These are phyloP conservation scores for Rhopalosiphum maidis DNA, from an alignment of 1,140 invertebrate species.

Conservation along the genomic window DNA sequence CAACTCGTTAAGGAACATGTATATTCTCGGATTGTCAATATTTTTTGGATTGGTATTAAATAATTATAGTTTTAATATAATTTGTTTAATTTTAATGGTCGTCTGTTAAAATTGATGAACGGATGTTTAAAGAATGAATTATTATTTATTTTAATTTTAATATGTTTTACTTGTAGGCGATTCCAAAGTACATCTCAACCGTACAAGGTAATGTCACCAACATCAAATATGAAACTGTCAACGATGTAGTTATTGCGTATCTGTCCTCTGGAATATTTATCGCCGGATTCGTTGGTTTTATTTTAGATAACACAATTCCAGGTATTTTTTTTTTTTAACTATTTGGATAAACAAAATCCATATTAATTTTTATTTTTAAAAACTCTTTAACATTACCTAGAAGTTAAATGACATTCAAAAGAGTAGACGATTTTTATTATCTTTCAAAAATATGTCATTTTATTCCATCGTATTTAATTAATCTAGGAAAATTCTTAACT, in stretches of 20 bases:
- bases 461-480: too few species aligned
- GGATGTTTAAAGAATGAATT: background rate
- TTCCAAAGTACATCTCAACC: background rate
- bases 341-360: too few species aligned
- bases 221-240: background rate
- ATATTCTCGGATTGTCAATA: constrained; percentile 48
- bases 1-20: constrained; percentile 48
- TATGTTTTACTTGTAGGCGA: background rate
- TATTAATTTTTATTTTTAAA: too few species aligned
- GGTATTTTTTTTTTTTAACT: background rate
- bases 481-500: too few species aligned
- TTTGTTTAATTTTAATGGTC: background rate
- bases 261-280: constrained; percentile 43
- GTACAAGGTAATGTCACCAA: background rate
- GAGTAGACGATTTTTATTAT: too few species aligned
- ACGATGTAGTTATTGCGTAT: background rate
- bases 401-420: too few species aligned
- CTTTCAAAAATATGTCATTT: too few species aligned
- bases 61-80: background rate
- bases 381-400: too few species aligned
- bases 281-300: constrained; percentile 18
- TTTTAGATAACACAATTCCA: constrained; percentile 52
- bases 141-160: background rate
- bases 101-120: background rate
- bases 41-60: constrained; percentile 47